phyloP scores from a whole-genome alignment of 2,888 invertebrate genomes.

The Congeria kusceri region DNA sequence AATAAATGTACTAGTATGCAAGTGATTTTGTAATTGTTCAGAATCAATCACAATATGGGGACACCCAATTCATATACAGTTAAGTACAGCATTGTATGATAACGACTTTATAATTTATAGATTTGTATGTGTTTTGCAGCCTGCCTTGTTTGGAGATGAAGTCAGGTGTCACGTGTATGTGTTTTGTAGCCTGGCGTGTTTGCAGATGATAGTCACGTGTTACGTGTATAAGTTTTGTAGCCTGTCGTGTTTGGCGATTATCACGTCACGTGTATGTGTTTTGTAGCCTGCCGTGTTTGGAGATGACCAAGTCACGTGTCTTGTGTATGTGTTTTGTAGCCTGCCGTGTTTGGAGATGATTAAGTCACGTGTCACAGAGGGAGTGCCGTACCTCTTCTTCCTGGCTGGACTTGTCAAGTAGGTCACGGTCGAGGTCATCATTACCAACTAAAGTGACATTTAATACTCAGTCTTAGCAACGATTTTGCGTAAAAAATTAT shows the following conservation, averaged over 20 bases:
- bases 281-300: slow-evolving; percentile 51
- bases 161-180: slow-evolving; percentile 48
- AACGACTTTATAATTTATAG: no score
- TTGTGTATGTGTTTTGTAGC: no score
- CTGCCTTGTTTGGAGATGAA: slow-evolving; percentile 69
- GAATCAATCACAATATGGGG: no score
- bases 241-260: no score
- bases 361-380: slow-evolving; percentile 66
- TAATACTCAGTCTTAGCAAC: background rate
- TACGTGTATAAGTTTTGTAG: no score
- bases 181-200: slow-evolving; percentile 47
- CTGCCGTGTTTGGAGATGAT: slow-evolving; percentile 68
- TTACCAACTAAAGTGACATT: background rate
- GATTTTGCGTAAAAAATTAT: no score
- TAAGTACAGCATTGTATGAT: no score
- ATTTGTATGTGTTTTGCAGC: no score
- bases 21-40: no score
- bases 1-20: no score
- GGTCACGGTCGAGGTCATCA: slow-evolving; percentile 23
- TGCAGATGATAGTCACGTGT: slow-evolving; percentile 67
- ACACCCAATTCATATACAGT: no score
- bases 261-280: no score
- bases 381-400: slow-evolving; percentile 72
- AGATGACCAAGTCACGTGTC: slow-evolving; percentile 68
- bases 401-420: slow-evolving; percentile 68